Evolutionary conservation across 2,888 invertebrate species (phyloP).

Genomic region (Panzeria rudis): DNA sequence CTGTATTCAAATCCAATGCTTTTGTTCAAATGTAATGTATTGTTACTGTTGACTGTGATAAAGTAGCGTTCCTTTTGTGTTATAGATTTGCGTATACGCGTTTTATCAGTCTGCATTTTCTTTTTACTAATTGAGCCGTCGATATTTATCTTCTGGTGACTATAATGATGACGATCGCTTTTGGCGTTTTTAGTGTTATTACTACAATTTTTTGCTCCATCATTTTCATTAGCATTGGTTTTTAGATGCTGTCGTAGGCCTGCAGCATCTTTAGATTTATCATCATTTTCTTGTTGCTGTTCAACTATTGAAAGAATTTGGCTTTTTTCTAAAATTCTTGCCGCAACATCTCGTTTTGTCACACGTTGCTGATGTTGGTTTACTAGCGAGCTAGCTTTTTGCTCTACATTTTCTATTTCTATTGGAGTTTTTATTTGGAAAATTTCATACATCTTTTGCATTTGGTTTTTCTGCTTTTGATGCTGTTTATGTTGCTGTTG

Average conservation of each 20-base stretch:
- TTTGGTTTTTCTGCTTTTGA: constrained; percentile 32
- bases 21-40: constrained; percentile 10
- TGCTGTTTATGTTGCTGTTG: constrained; percentile 55
- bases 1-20: constrained; percentile 36
- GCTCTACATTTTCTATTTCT: constrained; percentile 21
- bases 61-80: constrained; percentile 73
- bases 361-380: constrained; percentile 56
- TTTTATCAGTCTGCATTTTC: constrained; percentile 74
- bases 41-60: constrained; percentile 69
- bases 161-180: constrained; percentile 67
- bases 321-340: constrained; percentile 46
- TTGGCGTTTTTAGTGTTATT: constrained; percentile 66
- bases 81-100: constrained; percentile 81
- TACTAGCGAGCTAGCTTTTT: constrained; percentile 52
- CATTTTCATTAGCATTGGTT: constrained; percentile 56
- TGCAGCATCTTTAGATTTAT: constrained; percentile 49
- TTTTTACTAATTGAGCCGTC: constrained; percentile 19
- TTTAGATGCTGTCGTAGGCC: constrained; percentile 65
- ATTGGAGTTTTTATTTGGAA: constrained; percentile 19
- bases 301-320: constrained; percentile 22
- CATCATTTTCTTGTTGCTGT: constrained; percentile 49
- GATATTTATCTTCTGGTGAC: constrained; percentile 47
- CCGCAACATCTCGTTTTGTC: constrained; percentile 71
- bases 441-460: constrained; percentile 29
- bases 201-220: constrained; percentile 54